phyloP scores from a whole-genome alignment of 2,888 invertebrate genomes.

The Automeris io region DNA sequence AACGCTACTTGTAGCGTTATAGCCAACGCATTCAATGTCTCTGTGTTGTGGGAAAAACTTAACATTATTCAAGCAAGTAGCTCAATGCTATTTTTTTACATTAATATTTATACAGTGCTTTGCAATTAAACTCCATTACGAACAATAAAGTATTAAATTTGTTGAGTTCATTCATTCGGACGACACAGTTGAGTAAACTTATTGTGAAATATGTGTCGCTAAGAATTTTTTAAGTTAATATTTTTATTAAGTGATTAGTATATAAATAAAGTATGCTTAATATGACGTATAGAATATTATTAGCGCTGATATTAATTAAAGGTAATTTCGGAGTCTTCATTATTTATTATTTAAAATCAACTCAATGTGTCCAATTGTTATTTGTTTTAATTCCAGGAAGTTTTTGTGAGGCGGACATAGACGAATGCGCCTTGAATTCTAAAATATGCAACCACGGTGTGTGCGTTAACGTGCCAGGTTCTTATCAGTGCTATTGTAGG shows the following conservation, averaged over 20 bases:
- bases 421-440: conserved; percentile 81
- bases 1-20: neutral
- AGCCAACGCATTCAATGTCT: neutral
- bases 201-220: conserved; percentile 27
- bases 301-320: conserved; percentile 20
- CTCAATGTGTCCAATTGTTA: conserved; percentile 7
- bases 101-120: neutral
- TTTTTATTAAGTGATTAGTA: conserved; percentile 3
- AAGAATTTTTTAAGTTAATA: conserved; percentile 17
- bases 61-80: conserved; percentile 2
- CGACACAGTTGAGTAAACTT: conserved; percentile 48
- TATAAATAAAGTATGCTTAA: conserved; percentile 12
- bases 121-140: conserved; percentile 1
- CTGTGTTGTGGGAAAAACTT: conserved; percentile 2
- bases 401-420: conserved; percentile 80
- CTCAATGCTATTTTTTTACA: conserved; percentile 4
- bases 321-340: conserved; percentile 20
- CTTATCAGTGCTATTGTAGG: conserved; percentile 89
- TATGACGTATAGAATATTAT: conserved; percentile 17
- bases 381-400: conserved; percentile 52
- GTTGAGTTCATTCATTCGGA: conserved; percentile 6
- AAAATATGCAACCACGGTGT: conserved; percentile 88
- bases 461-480: conserved; percentile 85
- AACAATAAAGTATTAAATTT: neutral
- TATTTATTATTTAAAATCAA: conserved; percentile 7